These are phyloP conservation scores for Cryptus armator DNA, from an alignment of 2,888 invertebrate genomes.

Conservation along the genomic window DNA sequence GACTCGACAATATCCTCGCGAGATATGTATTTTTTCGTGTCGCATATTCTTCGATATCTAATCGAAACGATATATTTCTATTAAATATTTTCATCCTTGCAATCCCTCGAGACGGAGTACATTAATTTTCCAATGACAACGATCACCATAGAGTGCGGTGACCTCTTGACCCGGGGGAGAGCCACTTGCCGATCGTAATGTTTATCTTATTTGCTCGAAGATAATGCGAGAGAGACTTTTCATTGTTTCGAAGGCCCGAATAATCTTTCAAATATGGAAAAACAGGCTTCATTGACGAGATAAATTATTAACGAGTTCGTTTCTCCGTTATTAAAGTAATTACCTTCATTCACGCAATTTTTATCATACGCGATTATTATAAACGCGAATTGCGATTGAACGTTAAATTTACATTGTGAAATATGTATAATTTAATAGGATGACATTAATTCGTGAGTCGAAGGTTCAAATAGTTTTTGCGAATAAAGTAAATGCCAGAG, in stretches of 20 bases:
- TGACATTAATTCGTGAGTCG: neutral
- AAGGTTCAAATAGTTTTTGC: constrained; percentile 20
- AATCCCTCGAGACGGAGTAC: neutral
- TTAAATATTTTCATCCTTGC: too few relatives aligned
- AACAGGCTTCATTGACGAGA: neutral
- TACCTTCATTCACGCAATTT: neutral
- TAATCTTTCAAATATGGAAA: neutral
- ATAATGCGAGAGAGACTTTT: constrained; percentile 2
- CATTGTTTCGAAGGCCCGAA: constrained; percentile 32
- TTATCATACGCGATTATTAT: neutral
- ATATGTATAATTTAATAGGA: neutral
- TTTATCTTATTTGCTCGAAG: constrained; percentile 31
- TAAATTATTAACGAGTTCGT: neutral
- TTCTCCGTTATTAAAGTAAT: neutral
- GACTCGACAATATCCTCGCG: constrained; percentile 48
- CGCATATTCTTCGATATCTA: neutral
- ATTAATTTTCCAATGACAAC: constrained; percentile 48
- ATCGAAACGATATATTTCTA: too few relatives aligned
- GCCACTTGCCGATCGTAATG: constrained; percentile 14
- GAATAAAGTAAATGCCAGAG: neutral
- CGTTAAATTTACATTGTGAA: too few relatives aligned
- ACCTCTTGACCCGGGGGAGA: constrained; percentile 32
- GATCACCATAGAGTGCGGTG: constrained; percentile 14
- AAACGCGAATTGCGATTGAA: too few relatives aligned
- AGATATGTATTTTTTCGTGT: neutral